Conservation (phyloP, 2,888 invertebrate species). For the Philereme vetulata region DNA sequence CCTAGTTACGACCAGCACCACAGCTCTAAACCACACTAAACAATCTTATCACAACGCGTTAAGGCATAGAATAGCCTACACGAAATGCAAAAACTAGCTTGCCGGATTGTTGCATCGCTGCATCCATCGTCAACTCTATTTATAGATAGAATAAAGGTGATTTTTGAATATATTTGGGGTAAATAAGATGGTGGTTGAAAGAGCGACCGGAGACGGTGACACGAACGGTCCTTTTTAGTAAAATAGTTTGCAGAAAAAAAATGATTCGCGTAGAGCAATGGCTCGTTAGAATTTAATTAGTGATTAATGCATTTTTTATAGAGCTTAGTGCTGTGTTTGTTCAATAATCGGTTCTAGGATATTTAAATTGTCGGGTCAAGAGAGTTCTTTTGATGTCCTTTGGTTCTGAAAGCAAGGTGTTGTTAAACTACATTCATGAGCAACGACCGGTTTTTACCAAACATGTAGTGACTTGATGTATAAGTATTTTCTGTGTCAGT, state of each 20-base stretch:
- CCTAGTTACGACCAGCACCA: slow-evolving; percentile 65
- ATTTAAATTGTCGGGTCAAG: slow-evolving; percentile 27
- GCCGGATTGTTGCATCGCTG: slow-evolving; percentile 42
- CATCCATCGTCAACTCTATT: slow-evolving; percentile 45
- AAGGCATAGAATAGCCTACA: slow-evolving; percentile 43
- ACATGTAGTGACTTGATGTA: no score
- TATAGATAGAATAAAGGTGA: slow-evolving; percentile 39
- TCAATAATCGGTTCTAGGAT: slow-evolving; percentile 26
- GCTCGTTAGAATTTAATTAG: slow-evolving; percentile 50
- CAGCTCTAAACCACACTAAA: slow-evolving; percentile 35
- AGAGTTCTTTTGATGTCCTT: slow-evolving; percentile 22
- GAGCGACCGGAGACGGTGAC: slow-evolving; percentile 66
- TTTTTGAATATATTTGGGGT: slow-evolving; percentile 40
- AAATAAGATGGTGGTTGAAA: slow-evolving; percentile 47
- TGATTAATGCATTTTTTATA: slow-evolving; percentile 37
- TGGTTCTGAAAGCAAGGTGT: background rate
- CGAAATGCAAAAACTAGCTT: slow-evolving; percentile 37
- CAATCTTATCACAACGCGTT: slow-evolving; percentile 45
- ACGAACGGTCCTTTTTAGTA: slow-evolving; percentile 75
- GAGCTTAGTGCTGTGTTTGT: slow-evolving; percentile 23
- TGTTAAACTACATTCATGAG: background rate
- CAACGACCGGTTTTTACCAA: background rate
- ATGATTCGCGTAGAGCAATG: slow-evolving; percentile 43
- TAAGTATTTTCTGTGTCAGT: no score
- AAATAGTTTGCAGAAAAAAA: slow-evolving; percentile 70